Evolutionary conservation across 2,113 vertebrate genomes (phyloP).

Genomic region (Oreocharis arfaki): DNA sequence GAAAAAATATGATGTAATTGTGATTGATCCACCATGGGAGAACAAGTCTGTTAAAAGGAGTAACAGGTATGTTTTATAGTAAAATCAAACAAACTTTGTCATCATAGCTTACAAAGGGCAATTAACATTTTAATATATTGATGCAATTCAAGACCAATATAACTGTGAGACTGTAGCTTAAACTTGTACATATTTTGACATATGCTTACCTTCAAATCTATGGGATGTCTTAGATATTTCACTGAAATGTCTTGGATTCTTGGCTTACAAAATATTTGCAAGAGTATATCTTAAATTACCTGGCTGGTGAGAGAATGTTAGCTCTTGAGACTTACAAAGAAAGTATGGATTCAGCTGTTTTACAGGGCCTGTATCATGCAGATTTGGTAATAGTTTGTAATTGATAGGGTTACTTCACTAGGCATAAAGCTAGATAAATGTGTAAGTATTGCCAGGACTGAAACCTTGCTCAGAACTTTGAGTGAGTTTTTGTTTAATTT

Average conservation of each 20-base stretch:
- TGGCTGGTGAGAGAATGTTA: background rate
- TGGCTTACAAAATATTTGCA: background rate
- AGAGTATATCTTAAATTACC: background rate
- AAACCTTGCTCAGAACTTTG: background rate
- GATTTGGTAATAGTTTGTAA: background rate
- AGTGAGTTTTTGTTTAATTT: background rate
- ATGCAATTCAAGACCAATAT: background rate
- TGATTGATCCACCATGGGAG: constrained; percentile 95
- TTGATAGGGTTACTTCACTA: background rate
- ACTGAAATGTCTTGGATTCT: background rate
- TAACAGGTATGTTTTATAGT: constrained; percentile 74
- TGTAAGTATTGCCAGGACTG: background rate
- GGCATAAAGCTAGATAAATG: background rate
- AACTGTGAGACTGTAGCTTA: background rate
- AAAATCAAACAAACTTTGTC: background rate
- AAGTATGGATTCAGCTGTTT: background rate
- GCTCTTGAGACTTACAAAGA: background rate
- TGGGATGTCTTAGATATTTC: background rate
- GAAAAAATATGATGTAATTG: constrained; percentile 84
- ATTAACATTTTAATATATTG: background rate
- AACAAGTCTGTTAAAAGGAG: constrained; percentile 98
- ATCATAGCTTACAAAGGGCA: background rate
- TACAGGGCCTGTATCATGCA: background rate
- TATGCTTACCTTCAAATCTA: background rate
- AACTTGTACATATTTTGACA: background rate